Base-by-base conservation (phyloP, 2,888 invertebrate genomes). In the Caenorhabditis imperialis region DNA sequence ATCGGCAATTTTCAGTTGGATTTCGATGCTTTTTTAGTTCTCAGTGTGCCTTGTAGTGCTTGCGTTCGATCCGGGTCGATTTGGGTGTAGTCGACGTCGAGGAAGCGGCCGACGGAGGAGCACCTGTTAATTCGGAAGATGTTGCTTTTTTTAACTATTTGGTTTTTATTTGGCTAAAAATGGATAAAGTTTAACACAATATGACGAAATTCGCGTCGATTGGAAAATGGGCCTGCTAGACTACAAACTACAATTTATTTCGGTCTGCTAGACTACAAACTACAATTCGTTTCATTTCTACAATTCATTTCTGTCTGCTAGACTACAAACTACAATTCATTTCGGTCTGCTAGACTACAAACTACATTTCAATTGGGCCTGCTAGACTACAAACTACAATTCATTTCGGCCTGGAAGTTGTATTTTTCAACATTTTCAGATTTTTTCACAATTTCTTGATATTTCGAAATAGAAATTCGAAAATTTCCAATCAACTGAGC, bases 21-120 rank as follows among this genome's bases (percentile, higher is more conserved):
- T n/a, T n/a, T n/a, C n/a, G n/a, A n/a, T n/a, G n/a, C n/a, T n/a
- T n/a, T n/a, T n/a, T n/a, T 30, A 10, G 30, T 30, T 6, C 69
- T 51, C 8, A 69, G 57, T 6, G 65, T 73, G 10, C 67, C 73
- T 42, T 61, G 48, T 30, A 73, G 40, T 2, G 75, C 75, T 40
- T 62, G 51, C 7, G 75, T 75, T 30, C 75, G 62, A 44, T 75
- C 70, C 20, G 44, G 54, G 35, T 75, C 75, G 40, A 75, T 23
- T 30, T 75, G 75, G 1, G 75, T 54, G 54, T 75, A 75, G 60
- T 75, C 70, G 47, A 70, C 57, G 60, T 75, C 75, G 44, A 45
- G 63, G 33, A 58, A 63, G 14, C 75, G 62, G 16, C 75, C 75
- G 42, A 70, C 63, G 10, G 75, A 75, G 14, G 70, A 63, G 45